phyloP scores from a whole-genome alignment of 2,797 vertebrate genomes.

The Pachyuromys duprasi region DNA sequence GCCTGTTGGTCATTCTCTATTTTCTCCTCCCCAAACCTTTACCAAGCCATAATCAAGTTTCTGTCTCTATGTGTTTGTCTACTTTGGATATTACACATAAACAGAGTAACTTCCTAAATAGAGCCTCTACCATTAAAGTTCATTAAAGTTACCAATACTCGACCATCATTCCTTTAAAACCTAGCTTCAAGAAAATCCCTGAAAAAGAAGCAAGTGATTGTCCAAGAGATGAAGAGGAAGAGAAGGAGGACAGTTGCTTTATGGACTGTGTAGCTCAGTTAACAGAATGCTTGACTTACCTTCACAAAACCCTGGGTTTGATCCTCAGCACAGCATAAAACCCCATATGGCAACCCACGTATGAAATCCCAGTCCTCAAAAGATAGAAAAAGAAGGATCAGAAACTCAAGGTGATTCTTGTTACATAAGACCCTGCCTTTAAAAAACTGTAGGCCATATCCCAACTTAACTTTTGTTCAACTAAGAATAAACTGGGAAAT shows the following conservation, averaged over 20 bases:
- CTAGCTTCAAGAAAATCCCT: neutral
- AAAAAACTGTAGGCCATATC: neutral
- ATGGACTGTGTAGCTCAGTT: neutral
- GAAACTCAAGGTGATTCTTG: neutral
- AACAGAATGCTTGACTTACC: neutral
- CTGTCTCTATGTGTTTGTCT: neutral
- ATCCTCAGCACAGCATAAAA: neutral
- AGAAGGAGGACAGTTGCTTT: neutral
- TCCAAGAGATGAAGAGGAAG: neutral
- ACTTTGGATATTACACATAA: neutral
- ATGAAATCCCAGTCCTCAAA: neutral
- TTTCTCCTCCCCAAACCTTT: neutral
- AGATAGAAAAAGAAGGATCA: neutral
- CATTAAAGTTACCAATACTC: neutral
- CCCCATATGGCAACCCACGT: neutral
- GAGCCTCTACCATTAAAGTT: neutral
- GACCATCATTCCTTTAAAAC: neutral
- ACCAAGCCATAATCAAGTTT: neutral
- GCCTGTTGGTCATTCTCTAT: neutral
- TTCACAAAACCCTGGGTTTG: neutral
- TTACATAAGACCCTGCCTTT: neutral
- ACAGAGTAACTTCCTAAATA: neutral
- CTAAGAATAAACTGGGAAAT: constrained; percentile 19
- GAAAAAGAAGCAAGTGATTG: neutral
- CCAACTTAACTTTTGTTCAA: neutral